Evolutionary conservation across 2,888 invertebrate species (phyloP).

Genomic region (Dione juno): DNA sequence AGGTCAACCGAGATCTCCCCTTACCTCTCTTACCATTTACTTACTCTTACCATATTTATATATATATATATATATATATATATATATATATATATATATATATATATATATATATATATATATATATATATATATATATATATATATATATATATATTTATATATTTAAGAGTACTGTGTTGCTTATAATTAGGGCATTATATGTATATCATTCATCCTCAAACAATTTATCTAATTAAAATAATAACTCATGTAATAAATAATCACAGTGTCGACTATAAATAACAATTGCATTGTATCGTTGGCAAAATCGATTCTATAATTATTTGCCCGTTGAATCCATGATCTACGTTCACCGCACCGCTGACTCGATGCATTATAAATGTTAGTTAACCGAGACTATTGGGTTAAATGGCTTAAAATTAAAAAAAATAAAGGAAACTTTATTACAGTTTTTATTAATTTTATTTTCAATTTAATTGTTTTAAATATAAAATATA

Average conservation of each 20-base stretch:
- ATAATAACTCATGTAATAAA: slow-evolving; percentile 23
- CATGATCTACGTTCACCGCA: slow-evolving; percentile 31
- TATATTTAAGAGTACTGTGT: no score
- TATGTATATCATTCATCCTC: no score
- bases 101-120: no score
- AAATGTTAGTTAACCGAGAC: slow-evolving; percentile 11
- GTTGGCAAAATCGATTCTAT: slow-evolving; percentile 32
- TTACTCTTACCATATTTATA: no score
- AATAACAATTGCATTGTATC: slow-evolving; percentile 33
- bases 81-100: no score
- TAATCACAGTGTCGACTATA: slow-evolving; percentile 24
- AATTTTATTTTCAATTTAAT: background rate
- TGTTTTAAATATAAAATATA: no score
- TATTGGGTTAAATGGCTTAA: slow-evolving; percentile 10
- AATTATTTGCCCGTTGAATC: slow-evolving; percentile 36
- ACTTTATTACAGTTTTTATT: background rate
- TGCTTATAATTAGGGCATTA: no score
- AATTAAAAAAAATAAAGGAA: background rate
- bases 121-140: no score
- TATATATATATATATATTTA: no score
- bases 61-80: no score
- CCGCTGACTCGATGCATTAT: slow-evolving; percentile 28
- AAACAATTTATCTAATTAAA: slow-evolving; percentile 7
- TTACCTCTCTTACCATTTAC: no score
- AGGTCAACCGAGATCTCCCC: no score